Percentiles rank a stretch among this genome's conserved stretches.
These are phyloP conservation scores for Syngnathus scovelli DNA, from an alignment of 2,113 vertebrate genomes.

Conservation along the genomic window DNA sequence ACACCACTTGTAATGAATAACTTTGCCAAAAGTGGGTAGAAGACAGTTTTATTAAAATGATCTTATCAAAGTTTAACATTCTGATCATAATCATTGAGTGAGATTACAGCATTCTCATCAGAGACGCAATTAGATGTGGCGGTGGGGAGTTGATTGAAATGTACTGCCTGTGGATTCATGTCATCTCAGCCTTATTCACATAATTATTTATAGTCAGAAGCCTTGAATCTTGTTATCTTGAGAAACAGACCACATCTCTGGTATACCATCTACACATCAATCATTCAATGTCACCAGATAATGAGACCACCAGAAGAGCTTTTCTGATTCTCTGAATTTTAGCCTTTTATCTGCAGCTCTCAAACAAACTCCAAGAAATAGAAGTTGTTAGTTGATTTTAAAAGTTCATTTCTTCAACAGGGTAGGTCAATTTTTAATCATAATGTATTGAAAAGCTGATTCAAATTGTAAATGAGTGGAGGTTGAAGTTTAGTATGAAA, in stretches of 20 bases:
- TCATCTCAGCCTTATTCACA: constrained; percentile 8
- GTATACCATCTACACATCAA: neutral
- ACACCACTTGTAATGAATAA: neutral
- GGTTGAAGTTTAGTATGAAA: neutral
- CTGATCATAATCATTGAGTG: neutral
- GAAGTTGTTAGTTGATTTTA: neutral
- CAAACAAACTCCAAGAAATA: neutral
- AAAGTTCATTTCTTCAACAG: neutral
- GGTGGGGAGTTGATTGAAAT: constrained; percentile 22
- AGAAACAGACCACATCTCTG: neutral
- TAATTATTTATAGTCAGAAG: neutral
- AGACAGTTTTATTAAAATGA: constrained; percentile 22
- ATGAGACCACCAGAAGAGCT: neutral
- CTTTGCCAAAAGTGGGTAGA: constrained; percentile 9
- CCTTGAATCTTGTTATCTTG: neutral
- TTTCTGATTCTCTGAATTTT: neutral
- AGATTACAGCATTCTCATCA: constrained; percentile 21
- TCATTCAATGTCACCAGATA: neutral
- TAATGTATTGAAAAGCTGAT: neutral
- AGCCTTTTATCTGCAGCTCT: neutral
- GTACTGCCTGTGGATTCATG: constrained; percentile 15
- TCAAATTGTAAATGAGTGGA: neutral
- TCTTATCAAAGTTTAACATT: constrained; percentile 36
- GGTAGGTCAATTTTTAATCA: neutral
- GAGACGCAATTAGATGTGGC: constrained; percentile 31